These are phyloP conservation scores for Xiphophorus hellerii DNA, from an alignment of 2,113 vertebrate species.

Conservation along the genomic window DNA sequence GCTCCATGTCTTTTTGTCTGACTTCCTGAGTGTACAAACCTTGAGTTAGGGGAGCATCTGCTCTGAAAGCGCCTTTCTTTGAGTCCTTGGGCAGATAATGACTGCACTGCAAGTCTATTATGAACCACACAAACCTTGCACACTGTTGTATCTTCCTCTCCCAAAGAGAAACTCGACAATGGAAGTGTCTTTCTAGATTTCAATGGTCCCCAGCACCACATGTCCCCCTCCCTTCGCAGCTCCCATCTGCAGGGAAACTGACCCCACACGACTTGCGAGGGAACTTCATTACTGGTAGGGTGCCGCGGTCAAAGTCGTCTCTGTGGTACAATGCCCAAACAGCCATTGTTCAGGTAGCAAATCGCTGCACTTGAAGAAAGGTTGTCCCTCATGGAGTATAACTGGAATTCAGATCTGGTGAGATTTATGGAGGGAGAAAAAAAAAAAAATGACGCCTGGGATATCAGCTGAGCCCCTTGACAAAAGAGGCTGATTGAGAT, in stretches of 20 bases:
- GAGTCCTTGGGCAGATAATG: constrained; percentile 69
- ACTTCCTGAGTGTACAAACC: constrained; percentile 46
- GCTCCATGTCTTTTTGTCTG: constrained; percentile 26
- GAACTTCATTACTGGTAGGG: constrained; percentile 74
- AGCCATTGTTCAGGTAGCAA: constrained; percentile 58
- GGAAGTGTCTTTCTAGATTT: constrained; percentile 37
- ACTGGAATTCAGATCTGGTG: constrained; percentile 36
- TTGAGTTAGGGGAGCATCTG: constrained; percentile 60
- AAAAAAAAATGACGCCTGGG: constrained; percentile 34
- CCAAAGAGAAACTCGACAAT: constrained; percentile 51
- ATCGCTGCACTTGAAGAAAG: constrained; percentile 33
- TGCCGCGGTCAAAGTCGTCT: constrained; percentile 62
- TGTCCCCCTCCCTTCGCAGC: not conserved
- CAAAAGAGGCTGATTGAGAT: constrained; percentile 64
- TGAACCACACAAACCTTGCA: constrained; percentile 44
- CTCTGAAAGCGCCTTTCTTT: constrained; percentile 51
- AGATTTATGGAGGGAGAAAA: constrained; percentile 9
- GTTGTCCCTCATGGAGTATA: constrained; percentile 45
- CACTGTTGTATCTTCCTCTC: constrained; percentile 41
- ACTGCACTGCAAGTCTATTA: constrained; percentile 59
- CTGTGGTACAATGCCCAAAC: constrained; percentile 42
- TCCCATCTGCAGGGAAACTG: constrained; percentile 42
- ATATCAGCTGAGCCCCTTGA: constrained; percentile 45
- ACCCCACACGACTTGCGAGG: constrained; percentile 52
- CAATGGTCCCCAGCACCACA: constrained; percentile 23